Evolutionary conservation across 1,140 invertebrate genomes (phyloP).

Genomic region (Eumaeus atala): DNA sequence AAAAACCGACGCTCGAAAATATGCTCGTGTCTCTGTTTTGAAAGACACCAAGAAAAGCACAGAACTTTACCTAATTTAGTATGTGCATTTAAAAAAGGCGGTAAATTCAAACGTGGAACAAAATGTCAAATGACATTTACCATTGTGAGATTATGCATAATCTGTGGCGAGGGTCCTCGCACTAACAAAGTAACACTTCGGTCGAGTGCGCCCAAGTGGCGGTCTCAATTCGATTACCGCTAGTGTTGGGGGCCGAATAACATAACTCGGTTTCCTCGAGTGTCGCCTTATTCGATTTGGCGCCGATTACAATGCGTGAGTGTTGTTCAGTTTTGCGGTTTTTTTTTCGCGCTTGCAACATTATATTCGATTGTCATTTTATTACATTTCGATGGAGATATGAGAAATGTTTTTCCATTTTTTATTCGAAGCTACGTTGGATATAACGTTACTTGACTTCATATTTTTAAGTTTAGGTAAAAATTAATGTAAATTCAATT

Average conservation of each 20-base stretch:
- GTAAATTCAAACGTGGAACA: too few species aligned
- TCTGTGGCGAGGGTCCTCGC: slow-evolving; percentile 29
- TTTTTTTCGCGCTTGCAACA: slow-evolving; percentile 24
- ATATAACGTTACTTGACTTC: too few species aligned
- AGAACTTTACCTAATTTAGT: too few species aligned
- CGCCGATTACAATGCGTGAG: slow-evolving; percentile 58
- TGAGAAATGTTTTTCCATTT: too few species aligned
- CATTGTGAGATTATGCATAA: slow-evolving; percentile 20
- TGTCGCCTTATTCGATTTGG: slow-evolving; percentile 61
- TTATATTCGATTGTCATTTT: slow-evolving; percentile 13
- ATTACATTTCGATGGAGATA: slow-evolving; percentile 26
- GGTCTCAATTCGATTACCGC: slow-evolving; percentile 65
- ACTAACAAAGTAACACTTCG: slow-evolving; percentile 64
- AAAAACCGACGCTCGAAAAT: too few species aligned
- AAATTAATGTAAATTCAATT: too few species aligned
- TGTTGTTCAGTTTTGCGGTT: slow-evolving; percentile 42
- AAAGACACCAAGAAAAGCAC: too few species aligned
- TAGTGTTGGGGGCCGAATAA: slow-evolving; percentile 58
- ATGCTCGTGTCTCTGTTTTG: too few species aligned
- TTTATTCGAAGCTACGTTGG: background rate
- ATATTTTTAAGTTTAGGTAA: too few species aligned
- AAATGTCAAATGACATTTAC: too few species aligned
- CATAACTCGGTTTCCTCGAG: slow-evolving; percentile 54
- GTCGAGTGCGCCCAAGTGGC: slow-evolving; percentile 55
- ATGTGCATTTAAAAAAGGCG: too few species aligned